Conservation (phyloP, 37 sponge, comb jelly and placozoan species). For the Petrosia ficiformis region DNA sequence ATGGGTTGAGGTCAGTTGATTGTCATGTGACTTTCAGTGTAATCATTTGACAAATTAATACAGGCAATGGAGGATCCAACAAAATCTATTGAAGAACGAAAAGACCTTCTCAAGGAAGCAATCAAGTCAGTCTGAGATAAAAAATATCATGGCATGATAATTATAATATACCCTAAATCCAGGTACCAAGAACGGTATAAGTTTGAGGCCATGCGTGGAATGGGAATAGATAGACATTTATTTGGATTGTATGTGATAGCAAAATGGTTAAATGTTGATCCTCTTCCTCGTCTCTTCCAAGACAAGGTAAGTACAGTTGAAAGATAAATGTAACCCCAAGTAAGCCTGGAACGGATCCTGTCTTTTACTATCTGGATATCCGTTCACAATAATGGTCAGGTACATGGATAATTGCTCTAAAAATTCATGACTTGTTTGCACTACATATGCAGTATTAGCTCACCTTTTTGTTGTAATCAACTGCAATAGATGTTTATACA, state of each 20-base stretch:
- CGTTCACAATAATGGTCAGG: too few species aligned
- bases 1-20: constrained; percentile 36
- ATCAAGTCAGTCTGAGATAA: constrained; percentile 28
- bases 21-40: neutral
- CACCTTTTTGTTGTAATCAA: too few species aligned
- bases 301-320: constrained; percentile 47
- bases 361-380: too few species aligned
- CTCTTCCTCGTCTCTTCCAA: constrained; percentile 63
- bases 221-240: constrained; percentile 78
- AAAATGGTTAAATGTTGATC: constrained; percentile 66
- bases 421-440: neutral
- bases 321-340: neutral
- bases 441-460: too few species aligned
- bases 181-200: constrained; percentile 71
- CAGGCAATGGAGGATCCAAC: constrained; percentile 46
- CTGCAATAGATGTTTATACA: too few species aligned
- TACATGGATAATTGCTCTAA: too few species aligned
- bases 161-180: neutral
- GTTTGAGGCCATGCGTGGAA: constrained; percentile 78
- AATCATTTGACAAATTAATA: neutral
- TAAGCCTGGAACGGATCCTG: neutral
- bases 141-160: neutral
- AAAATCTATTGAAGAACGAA: constrained; percentile 29
- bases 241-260: constrained; percentile 77
- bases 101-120: constrained; percentile 45